phyloP scores from a whole-genome alignment of 2,797 vertebrate species.

The Linurgus olivaceus region DNA sequence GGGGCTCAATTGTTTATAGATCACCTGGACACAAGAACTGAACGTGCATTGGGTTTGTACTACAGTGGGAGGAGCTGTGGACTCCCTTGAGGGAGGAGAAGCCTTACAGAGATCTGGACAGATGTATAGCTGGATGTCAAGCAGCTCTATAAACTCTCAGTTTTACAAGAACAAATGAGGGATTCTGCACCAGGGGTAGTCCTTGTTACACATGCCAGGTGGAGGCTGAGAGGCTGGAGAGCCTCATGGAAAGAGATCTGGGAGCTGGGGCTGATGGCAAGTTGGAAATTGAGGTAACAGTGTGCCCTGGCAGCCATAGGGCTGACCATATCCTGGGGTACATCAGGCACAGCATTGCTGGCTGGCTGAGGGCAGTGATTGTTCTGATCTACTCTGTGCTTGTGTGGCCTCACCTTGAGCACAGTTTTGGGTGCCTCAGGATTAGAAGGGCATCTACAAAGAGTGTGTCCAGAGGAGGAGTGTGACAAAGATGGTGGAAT shows the following conservation, averaged over 20 bases:
- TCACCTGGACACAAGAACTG: neutral
- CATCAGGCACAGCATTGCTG: neutral
- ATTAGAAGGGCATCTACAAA: neutral
- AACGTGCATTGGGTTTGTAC: neutral
- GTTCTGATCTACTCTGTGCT: neutral
- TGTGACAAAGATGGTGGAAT: neutral
- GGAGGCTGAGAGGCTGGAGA: neutral
- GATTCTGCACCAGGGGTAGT: neutral
- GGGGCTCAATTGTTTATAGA: neutral
- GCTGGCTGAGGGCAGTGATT: accelerated
- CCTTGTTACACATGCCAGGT: accelerated
- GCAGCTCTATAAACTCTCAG: neutral
- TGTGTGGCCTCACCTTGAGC: accelerated
- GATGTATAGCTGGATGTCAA: neutral
- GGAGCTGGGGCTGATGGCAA: neutral
- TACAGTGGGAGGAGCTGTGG: neutral
- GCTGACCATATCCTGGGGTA: neutral
- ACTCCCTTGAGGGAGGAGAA: neutral
- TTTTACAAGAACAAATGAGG: neutral
- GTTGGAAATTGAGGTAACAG: neutral
- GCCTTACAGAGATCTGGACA: neutral
- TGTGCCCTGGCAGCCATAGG: neutral
- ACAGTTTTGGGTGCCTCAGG: neutral
- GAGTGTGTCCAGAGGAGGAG: neutral
- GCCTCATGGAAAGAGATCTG: accelerated